A percentile compares a stretch with the other conserved stretches of the same genome.
phyloP scores from a whole-genome alignment of 2,113 vertebrate genomes.

The Microcebus tavaratra region DNA sequence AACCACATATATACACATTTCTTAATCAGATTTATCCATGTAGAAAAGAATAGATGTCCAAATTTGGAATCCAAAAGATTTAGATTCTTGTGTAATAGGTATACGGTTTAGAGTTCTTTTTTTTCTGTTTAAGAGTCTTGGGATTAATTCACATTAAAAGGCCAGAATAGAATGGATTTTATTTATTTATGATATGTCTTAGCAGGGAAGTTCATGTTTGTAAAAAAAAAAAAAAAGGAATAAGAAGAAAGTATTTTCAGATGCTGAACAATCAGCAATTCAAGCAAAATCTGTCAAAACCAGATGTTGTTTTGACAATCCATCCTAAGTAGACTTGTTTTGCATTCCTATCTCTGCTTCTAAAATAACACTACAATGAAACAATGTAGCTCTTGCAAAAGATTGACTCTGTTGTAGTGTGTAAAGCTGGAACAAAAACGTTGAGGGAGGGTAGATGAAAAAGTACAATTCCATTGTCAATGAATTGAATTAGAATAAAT shows the following conservation, averaged over 20 bases:
- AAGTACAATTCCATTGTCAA: not conserved
- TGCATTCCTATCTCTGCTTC: conserved; percentile 39
- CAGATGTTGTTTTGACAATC: conserved; percentile 68
- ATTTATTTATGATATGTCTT: conserved; percentile 42
- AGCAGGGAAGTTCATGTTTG: conserved; percentile 21
- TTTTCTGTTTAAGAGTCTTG: not conserved
- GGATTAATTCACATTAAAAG: conserved; percentile 33
- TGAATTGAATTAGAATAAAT: not conserved
- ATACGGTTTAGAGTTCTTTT: not conserved
- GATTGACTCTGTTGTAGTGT: not conserved
- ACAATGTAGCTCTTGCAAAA: not conserved
- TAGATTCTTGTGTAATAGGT: not conserved
- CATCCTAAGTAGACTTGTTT: conserved; percentile 45
- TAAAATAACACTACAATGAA: conserved; percentile 29
- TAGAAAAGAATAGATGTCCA: not conserved
- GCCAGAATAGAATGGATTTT: not conserved
- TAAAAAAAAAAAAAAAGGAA: not conserved
- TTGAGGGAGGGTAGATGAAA: not conserved
- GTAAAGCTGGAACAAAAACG: not conserved
- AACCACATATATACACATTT: not conserved
- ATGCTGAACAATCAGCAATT: conserved; percentile 57
- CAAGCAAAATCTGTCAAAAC: conserved; percentile 63
- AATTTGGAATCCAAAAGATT: not conserved
- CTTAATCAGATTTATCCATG: not conserved
- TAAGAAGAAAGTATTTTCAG: conserved; percentile 54